Evolutionary conservation across 2,888 invertebrate genomes (phyloP).

Genomic region (Resseliella maxima): DNA sequence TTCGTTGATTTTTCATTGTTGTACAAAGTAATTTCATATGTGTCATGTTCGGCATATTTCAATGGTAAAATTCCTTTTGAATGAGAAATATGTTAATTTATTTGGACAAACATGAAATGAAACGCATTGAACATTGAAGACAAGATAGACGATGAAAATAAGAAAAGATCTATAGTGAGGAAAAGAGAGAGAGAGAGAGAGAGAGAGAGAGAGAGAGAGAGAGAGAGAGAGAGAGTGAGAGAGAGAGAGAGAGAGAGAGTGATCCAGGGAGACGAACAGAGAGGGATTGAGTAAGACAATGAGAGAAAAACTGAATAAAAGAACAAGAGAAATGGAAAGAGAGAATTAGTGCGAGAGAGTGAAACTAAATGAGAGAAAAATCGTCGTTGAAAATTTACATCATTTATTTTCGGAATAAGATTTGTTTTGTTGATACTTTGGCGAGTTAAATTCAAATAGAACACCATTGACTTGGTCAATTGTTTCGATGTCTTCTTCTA

Average conservation of each 20-base stretch:
- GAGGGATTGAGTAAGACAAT: too few species aligned
- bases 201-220: too few species aligned
- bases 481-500: background rate
- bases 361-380: background rate
- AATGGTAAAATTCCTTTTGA: background rate
- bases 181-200: too few species aligned
- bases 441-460: background rate
- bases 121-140: background rate
- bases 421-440: slow-evolving; percentile 14
- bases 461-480: background rate
- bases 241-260: too few species aligned
- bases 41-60: background rate
- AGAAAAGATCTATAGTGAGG: too few species aligned
- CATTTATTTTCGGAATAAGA: slow-evolving; percentile 28
- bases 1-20: slow-evolving; percentile 11
- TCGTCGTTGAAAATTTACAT: slow-evolving; percentile 3
- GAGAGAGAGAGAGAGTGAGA: too few species aligned
- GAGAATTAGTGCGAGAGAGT: too few species aligned
- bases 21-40: background rate
- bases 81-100: slow-evolving; percentile 39
- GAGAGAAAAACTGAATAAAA: background rate
- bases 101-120: background rate
- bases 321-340: background rate
- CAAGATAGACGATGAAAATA: too few species aligned
- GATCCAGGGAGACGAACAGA: too few species aligned